phyloP scores from a whole-genome alignment of 2,888 invertebrate genomes.

The Euspilapteryx auroguttella region DNA sequence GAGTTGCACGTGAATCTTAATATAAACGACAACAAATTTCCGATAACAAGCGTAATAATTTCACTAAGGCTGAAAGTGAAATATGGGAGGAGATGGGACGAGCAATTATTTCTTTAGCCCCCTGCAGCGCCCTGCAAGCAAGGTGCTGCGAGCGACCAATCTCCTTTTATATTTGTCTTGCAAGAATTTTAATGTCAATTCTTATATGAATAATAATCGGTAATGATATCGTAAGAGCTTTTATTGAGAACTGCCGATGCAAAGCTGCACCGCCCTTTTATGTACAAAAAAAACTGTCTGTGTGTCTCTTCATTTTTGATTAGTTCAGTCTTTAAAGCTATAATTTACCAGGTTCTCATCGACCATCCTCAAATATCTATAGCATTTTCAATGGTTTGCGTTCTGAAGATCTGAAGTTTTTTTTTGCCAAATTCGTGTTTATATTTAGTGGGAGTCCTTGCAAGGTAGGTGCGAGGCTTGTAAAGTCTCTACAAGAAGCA shows the following conservation, averaged over 20 bases:
- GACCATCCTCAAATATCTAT: too few relatives aligned
- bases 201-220: conserved; percentile 28
- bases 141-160: conserved; percentile 1
- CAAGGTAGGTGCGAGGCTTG: neutral
- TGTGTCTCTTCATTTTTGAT: too few relatives aligned
- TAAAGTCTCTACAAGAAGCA: conserved; percentile 19
- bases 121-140: conserved; percentile 16
- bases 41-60: conserved; percentile 18
- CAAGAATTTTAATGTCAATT: conserved; percentile 24
- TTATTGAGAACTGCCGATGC: neutral
- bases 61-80: conserved; percentile 13
- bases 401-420: too few relatives aligned
- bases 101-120: conserved; percentile 27
- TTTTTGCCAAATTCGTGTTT: too few relatives aligned
- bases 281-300: neutral
- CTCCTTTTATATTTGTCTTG: conserved; percentile 19
- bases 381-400: too few relatives aligned
- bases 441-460: too few relatives aligned
- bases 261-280: neutral
- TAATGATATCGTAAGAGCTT: conserved; percentile 17
- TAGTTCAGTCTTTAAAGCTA: too few relatives aligned
- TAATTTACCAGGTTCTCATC: too few relatives aligned
- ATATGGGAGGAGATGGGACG: conserved; percentile 13
- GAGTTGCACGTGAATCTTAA: too few relatives aligned
- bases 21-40: conserved; percentile 17